Conservation (phyloP, 2,113 vertebrate species). For the Microtus richardsoni region DNA sequence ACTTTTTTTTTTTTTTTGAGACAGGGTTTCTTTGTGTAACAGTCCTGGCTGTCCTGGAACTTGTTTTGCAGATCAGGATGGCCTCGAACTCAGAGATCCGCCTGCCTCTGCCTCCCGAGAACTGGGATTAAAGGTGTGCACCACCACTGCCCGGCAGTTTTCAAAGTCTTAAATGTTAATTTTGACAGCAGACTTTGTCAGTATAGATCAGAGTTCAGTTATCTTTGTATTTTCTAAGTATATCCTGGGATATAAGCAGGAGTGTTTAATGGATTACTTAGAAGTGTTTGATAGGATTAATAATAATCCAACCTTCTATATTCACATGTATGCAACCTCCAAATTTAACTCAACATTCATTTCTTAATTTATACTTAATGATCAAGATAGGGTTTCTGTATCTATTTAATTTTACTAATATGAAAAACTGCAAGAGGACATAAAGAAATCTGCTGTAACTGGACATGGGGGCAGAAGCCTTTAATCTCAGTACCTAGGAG, state of each 20-base stretch:
- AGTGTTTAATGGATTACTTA: neutral
- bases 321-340: neutral
- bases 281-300: constrained; percentile 35
- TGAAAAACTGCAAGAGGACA: constrained; percentile 33
- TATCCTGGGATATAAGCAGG: neutral
- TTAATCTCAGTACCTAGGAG: neutral
- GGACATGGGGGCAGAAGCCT: neutral
- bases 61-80: too few species aligned
- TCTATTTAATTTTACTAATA: neutral
- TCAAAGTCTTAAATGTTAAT: constrained; percentile 46
- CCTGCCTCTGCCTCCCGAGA: too few species aligned
- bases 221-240: constrained; percentile 39
- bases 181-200: constrained; percentile 27
- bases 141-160: neutral
- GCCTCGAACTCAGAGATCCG: too few species aligned
- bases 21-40: too few species aligned
- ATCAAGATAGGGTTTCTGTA: neutral
- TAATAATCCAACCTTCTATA: constrained; percentile 28
- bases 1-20: neutral
- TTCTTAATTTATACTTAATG: constrained; percentile 27
- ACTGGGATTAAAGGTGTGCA: too few species aligned
- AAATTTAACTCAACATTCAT: constrained; percentile 49
- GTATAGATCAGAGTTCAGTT: constrained; percentile 17
- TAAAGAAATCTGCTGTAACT: neutral
- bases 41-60: too few species aligned